Conservation (phyloP, 1,140 invertebrate species). For the Coptotermes formosanus region DNA sequence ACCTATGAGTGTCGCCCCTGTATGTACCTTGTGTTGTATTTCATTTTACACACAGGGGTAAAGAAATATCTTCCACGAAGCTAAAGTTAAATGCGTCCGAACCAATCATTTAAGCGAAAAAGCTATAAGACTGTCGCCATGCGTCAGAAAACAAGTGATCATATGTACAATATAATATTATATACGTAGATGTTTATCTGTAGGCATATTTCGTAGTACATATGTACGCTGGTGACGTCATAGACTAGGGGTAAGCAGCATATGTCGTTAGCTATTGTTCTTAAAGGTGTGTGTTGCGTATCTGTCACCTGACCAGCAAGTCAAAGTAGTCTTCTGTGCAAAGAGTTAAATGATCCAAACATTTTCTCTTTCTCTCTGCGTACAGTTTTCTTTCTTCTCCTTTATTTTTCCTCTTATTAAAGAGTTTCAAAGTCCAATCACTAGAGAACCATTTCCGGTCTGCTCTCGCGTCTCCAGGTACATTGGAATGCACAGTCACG, state of each 20-base stretch:
- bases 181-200: constrained; percentile 10
- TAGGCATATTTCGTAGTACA: neutral
- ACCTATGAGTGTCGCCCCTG: no score
- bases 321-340: neutral
- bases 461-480: neutral
- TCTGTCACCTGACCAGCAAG: neutral
- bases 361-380: neutral
- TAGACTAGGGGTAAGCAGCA: neutral
- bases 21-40: no score
- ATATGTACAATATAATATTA: neutral
- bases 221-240: neutral
- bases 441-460: neutral
- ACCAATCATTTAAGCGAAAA: neutral
- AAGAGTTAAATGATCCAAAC: constrained; percentile 7
- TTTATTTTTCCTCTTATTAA: neutral
- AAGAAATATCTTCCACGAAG: no score
- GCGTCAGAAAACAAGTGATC: neutral
- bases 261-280: neutral
- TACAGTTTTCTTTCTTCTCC: neutral
- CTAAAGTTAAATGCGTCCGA: neutral
- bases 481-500: neutral
- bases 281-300: neutral
- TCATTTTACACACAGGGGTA: no score
- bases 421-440: constrained; percentile 9
- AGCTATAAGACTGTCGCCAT: neutral